phyloP scores from a whole-genome alignment of 30 jellyfish, hydroid and myxozoan genomes.

The Aurelia sp. region DNA sequence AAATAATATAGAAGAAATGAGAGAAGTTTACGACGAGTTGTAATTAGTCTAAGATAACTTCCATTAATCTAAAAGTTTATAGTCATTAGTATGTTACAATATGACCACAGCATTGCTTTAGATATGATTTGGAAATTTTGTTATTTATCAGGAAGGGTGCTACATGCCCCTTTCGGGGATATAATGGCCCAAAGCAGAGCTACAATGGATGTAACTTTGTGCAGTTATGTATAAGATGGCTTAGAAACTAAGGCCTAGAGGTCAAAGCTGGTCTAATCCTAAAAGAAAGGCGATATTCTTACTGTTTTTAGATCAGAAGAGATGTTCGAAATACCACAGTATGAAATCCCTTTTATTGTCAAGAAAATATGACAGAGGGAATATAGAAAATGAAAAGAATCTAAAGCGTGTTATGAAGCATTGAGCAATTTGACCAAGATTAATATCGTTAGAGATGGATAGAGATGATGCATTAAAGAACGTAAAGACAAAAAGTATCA shows the following conservation, averaged over 20 bases:
- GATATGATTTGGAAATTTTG: no score
- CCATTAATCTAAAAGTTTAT: no score
- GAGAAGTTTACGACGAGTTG: no score
- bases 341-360: background rate
- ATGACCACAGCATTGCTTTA: no score
- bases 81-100: no score
- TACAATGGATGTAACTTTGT: no score
- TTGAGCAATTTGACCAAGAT: background rate
- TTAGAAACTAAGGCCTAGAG: background rate
- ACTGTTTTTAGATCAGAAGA: background rate
- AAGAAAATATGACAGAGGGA: background rate
- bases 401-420: conserved; percentile 3
- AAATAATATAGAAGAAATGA: no score
- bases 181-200: no score
- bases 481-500: no score
- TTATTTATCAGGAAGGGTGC: no score
- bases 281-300: background rate
- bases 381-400: background rate
- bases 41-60: no score
- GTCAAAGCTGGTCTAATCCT: background rate
- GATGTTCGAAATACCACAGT: background rate
- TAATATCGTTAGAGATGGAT: background rate
- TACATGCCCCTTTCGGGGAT: no score
- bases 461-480: background rate
- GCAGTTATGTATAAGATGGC: background rate